Evolutionary conservation across 2,113 vertebrate genomes (phyloP).

Genomic region (Etheostoma cragini): DNA sequence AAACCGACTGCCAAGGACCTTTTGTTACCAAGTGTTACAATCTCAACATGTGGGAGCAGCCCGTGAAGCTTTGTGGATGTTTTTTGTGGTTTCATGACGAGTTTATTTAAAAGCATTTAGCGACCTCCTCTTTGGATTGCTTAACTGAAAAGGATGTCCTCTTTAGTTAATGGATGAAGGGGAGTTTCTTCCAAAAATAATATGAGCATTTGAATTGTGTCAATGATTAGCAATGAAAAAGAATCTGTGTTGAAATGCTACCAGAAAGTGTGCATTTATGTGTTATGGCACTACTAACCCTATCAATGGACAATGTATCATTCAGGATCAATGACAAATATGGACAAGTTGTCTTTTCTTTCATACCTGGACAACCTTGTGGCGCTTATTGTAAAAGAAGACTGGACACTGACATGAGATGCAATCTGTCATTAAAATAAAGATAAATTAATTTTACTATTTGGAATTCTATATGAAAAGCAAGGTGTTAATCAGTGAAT

Average conservation of each 20-base stretch:
- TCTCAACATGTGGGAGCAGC: background rate
- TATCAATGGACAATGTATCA: constrained; percentile 43
- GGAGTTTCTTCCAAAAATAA: constrained; percentile 57
- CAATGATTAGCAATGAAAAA: constrained; percentile 78
- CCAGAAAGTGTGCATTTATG: constrained; percentile 50
- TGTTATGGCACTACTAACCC: constrained; percentile 20
- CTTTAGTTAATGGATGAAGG: constrained; percentile 82
- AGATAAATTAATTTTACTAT: too few relatives aligned
- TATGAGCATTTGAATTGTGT: constrained; percentile 63
- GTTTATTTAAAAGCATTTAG: constrained; percentile 74
- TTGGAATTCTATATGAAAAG: background rate
- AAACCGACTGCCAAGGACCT: background rate
- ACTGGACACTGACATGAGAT: background rate
- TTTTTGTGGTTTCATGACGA: background rate
- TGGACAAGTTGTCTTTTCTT: constrained; percentile 24
- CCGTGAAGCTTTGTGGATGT: background rate
- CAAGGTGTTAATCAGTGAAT: background rate
- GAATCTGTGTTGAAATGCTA: constrained; percentile 53
- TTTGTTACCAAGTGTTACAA: background rate
- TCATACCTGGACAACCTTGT: background rate
- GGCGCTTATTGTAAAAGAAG: background rate
- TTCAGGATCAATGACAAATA: constrained; percentile 41
- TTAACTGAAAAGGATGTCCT: constrained; percentile 72
- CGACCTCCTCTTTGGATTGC: constrained; percentile 57
- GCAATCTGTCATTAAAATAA: too few relatives aligned